These are phyloP conservation scores for Geotrypetes seraphini DNA, from an alignment of 2,797 vertebrate species.

Conservation along the genomic window DNA sequence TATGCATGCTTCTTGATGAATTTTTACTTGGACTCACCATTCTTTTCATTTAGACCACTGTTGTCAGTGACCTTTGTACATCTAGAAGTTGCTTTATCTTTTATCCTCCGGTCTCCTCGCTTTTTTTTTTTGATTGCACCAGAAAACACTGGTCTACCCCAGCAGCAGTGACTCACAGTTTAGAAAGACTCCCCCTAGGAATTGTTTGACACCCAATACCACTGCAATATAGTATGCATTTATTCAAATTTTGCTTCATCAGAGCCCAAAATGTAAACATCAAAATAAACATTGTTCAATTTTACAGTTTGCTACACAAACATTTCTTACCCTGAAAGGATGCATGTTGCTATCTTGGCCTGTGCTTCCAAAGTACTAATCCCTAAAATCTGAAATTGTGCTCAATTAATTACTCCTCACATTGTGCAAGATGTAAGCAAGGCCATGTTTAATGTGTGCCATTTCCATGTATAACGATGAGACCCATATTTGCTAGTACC, in stretches of 20 bases:
- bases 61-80: too few relatives aligned
- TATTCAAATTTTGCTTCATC: conserved; percentile 51
- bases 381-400: conserved; percentile 23
- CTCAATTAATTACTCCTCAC: conserved; percentile 26
- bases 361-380: conserved; percentile 21
- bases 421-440: conserved; percentile 36
- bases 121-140: too few relatives aligned
- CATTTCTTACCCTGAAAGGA: conserved; percentile 25
- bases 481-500: conserved; percentile 32
- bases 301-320: conserved; percentile 42
- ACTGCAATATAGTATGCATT: conserved; percentile 43
- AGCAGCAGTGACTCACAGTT: too few relatives aligned
- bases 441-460: conserved; percentile 20
- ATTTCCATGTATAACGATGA: conserved; percentile 18
- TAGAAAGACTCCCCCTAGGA: conserved; percentile 3
- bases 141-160: too few relatives aligned
- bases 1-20: too few relatives aligned
- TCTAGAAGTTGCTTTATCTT: too few relatives aligned
- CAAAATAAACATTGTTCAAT: conserved; percentile 48
- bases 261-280: conserved; percentile 60
- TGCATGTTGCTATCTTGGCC: conserved; percentile 16
- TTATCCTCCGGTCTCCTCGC: too few relatives aligned
- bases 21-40: too few relatives aligned
- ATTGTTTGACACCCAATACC: conserved; percentile 8
- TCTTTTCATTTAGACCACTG: too few relatives aligned